Percentiles rank a stretch among this genome's conserved stretches.
Conservation (phyloP, 2,888 invertebrate species). For the Drosophila anomalata region DNA sequence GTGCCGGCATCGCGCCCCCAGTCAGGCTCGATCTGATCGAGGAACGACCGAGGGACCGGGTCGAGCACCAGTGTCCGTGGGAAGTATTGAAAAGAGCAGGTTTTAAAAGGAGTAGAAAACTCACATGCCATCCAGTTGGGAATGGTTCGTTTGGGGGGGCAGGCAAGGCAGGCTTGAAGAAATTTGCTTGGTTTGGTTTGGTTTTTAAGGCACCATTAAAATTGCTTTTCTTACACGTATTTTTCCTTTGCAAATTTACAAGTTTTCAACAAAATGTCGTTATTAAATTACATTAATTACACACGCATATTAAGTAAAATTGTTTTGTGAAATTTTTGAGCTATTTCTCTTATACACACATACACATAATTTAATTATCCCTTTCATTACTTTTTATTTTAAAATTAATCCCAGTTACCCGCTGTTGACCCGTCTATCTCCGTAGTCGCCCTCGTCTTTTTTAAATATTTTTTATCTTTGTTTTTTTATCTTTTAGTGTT, state of each 20-base stretch:
- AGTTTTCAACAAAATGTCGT: constrained; percentile 68
- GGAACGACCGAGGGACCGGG: constrained; percentile 1
- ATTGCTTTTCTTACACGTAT: constrained; percentile 84
- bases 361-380: constrained; percentile 55
- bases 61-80: constrained; percentile 3
- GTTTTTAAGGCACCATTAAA: constrained; percentile 84
- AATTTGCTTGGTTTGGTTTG: constrained; percentile 81
- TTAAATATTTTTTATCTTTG: constrained; percentile 9
- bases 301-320: constrained; percentile 67
- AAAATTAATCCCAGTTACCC: constrained; percentile 69
- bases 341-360: constrained; percentile 66
- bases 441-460: constrained; percentile 31
- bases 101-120: constrained; percentile 51
- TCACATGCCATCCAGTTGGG: constrained; percentile 42
- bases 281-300: constrained; percentile 65
- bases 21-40: constrained; percentile 12
- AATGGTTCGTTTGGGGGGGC: constrained; percentile 68
- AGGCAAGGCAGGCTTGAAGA: constrained; percentile 70
- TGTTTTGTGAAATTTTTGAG: constrained; percentile 68
- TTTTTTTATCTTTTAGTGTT: constrained; percentile 26
- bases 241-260: constrained; percentile 83
- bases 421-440: constrained; percentile 60
- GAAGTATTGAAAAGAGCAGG: constrained; percentile 37
- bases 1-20: neutral
- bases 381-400: constrained; percentile 42